Conservation (phyloP, 2,797 vertebrate genomes). For the Pogonophryne albipinna region DNA sequence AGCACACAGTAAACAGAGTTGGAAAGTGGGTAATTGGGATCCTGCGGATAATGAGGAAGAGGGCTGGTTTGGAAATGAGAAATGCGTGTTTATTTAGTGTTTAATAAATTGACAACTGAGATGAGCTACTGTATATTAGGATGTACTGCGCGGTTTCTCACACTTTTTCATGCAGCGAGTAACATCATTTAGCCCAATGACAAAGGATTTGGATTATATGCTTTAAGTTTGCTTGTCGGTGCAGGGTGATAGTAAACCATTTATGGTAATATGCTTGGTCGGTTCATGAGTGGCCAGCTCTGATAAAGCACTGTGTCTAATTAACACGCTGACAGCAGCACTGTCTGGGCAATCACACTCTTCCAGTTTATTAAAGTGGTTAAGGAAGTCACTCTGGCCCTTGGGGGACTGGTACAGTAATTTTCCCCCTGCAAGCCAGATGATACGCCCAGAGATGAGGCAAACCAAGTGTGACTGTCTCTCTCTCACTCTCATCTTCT, state of each 20-base stretch:
- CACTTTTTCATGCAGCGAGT: slow-evolving; percentile 11
- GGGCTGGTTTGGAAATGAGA: slow-evolving; percentile 45
- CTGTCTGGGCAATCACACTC: slow-evolving; percentile 83
- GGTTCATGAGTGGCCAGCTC: slow-evolving; percentile 79
- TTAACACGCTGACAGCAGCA: slow-evolving; percentile 84
- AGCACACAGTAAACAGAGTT: slow-evolving; percentile 32
- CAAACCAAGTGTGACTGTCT: slow-evolving; percentile 77
- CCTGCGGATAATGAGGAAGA: slow-evolving; percentile 54
- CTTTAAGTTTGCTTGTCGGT: slow-evolving; percentile 39
- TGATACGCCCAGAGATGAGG: slow-evolving; percentile 77
- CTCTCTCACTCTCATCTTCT: slow-evolving; percentile 49
- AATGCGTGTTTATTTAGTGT: slow-evolving; percentile 34
- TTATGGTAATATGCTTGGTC: slow-evolving; percentile 70
- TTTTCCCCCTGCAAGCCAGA: slow-evolving; percentile 77
- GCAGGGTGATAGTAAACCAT: slow-evolving; percentile 67
- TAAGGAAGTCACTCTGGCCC: slow-evolving; percentile 82
- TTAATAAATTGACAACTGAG: slow-evolving; percentile 24
- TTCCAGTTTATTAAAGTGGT: slow-evolving; percentile 85
- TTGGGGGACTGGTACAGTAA: slow-evolving; percentile 77
- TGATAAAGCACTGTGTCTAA: slow-evolving; percentile 85
- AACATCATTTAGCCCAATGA: slow-evolving; percentile 47
- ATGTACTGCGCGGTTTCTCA: slow-evolving; percentile 9
- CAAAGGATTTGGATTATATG: slow-evolving; percentile 55
- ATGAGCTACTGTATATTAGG: background rate
- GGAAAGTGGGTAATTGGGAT: slow-evolving; percentile 49